Conservation (phyloP, 2,888 invertebrate genomes). For the Acanthococcus lagerstroemiae region DNA sequence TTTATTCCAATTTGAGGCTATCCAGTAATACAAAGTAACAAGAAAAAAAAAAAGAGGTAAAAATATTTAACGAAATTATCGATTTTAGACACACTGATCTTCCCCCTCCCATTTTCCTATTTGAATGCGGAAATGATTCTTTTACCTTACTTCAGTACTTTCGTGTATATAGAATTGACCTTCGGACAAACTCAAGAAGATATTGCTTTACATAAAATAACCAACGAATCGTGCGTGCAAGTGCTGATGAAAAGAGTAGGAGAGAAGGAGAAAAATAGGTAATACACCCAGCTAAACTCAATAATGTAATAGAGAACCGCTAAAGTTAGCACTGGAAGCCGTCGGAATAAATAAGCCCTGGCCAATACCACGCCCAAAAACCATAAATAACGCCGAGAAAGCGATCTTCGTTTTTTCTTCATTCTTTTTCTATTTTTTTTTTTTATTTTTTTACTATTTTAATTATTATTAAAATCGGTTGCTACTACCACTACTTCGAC, state of each 20-base stretch:
- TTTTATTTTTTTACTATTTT: slow-evolving; percentile 9
- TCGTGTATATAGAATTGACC: too few relatives aligned
- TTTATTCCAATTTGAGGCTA: too few relatives aligned
- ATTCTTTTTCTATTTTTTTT: not conserved
- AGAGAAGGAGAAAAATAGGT: not conserved
- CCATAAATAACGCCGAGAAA: slow-evolving; percentile 28
- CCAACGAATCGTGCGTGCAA: too few relatives aligned
- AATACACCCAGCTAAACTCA: slow-evolving; percentile 18
- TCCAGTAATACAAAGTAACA: too few relatives aligned
- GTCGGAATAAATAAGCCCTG: slow-evolving; percentile 28
- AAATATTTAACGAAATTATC: too few relatives aligned
- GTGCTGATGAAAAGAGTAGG: not conserved
- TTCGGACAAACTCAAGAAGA: too few relatives aligned
- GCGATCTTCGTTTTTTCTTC: slow-evolving; percentile 17
- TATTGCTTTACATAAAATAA: too few relatives aligned
- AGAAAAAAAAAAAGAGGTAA: too few relatives aligned
- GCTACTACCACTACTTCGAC: not conserved
- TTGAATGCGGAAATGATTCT: too few relatives aligned
- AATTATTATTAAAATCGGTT: slow-evolving; percentile 29
- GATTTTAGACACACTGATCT: too few relatives aligned
- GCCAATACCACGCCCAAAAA: slow-evolving; percentile 29
- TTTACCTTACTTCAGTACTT: too few relatives aligned
- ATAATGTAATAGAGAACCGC: slow-evolving; percentile 25
- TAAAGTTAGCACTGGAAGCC: slow-evolving; percentile 29
- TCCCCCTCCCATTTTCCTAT: too few relatives aligned